Percentiles rank a stretch among this genome's conserved stretches.
Evolutionary conservation across 53 echinoderm and acorn worm species (phyloP).

Genomic region (Paracentrotus lividus): DNA sequence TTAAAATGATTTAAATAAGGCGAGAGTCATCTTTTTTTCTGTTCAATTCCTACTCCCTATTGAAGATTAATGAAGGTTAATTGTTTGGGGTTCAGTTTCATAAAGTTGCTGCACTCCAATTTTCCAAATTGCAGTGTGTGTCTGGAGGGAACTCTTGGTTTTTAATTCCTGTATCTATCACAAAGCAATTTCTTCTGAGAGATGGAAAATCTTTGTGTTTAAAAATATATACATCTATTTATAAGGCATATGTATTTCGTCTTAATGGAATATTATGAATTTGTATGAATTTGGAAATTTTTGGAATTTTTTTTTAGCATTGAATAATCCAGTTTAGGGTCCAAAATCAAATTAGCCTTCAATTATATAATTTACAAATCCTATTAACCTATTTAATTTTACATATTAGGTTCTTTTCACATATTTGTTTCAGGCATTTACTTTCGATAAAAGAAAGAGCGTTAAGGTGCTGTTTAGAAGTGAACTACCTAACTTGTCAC

Average conservation of each 20-base stretch:
- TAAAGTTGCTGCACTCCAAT: not conserved
- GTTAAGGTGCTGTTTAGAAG: not conserved
- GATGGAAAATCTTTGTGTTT: no score
- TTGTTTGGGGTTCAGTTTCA: constrained; percentile 13
- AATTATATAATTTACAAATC: not conserved
- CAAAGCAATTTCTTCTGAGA: no score
- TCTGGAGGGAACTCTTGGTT: not conserved
- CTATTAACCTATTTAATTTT: not conserved
- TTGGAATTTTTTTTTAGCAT: no score
- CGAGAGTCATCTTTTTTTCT: not conserved
- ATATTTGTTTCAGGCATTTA: not conserved
- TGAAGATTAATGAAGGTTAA: constrained; percentile 13
- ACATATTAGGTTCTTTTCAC: not conserved
- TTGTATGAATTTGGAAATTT: no score
- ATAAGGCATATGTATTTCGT: no score
- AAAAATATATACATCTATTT: no score
- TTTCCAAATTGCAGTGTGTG: not conserved
- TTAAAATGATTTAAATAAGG: not conserved
- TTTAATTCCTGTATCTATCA: no score
- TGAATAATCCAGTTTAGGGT: not conserved
- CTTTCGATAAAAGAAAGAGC: not conserved
- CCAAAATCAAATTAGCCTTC: not conserved
- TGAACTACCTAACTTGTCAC: not conserved
- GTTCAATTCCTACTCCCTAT: not conserved
- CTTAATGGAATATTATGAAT: no score